Evolutionary conservation across 2,888 invertebrate genomes (phyloP).

Genomic region (Hydropsyche betteni): DNA sequence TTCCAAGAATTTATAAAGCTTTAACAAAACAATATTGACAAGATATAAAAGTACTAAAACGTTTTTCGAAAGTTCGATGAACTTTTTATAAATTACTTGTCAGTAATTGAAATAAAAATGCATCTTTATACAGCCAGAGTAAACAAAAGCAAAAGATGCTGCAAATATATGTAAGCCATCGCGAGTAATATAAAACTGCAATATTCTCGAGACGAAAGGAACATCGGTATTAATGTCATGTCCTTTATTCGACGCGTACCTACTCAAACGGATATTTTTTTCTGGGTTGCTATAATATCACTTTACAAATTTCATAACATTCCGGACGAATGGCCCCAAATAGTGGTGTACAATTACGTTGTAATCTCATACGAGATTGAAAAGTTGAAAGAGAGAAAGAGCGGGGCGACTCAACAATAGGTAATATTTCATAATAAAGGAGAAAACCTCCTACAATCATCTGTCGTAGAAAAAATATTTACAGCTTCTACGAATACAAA

Average conservation of each 20-base stretch:
- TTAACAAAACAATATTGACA: too few species aligned
- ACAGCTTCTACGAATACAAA: conserved; percentile 3
- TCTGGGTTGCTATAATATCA: conserved; percentile 25
- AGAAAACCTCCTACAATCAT: conserved; percentile 25
- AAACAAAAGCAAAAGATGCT: too few species aligned
- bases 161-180: too few species aligned
- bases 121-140: neutral
- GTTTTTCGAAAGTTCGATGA: too few species aligned
- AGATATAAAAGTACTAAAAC: too few species aligned
- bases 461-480: conserved; percentile 9
- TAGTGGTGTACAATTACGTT: conserved; percentile 38
- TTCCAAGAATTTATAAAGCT: too few species aligned
- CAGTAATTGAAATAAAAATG: neutral
- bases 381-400: conserved; percentile 1
- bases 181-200: conserved; percentile 18
- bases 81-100: neutral
- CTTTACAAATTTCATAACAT: conserved; percentile 40
- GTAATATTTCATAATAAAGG: conserved; percentile 30
- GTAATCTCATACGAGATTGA: conserved; percentile 35
- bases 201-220: conserved; percentile 14
- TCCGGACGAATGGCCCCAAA: conserved; percentile 35
- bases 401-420: conserved; percentile 23
- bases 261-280: conserved; percentile 9
- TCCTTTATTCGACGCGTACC: conserved; percentile 19
- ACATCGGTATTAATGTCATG: conserved; percentile 23